Conservation (phyloP, 2,888 invertebrate species). For the Xanthia togata region DNA sequence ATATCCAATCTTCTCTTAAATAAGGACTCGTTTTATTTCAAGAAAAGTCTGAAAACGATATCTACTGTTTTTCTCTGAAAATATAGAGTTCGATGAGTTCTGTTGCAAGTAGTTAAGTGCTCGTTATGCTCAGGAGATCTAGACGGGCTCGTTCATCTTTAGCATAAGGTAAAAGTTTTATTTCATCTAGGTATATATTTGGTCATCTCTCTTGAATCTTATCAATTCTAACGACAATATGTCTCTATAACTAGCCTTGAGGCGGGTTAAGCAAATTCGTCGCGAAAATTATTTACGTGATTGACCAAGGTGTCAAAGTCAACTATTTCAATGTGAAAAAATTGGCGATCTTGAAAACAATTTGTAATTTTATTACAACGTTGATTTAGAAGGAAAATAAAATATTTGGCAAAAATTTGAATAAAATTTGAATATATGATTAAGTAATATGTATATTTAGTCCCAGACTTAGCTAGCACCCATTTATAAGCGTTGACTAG, state of each 20-base stretch:
- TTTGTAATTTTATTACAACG: too few relatives aligned
- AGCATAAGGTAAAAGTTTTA: background rate
- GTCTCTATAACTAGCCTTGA: constrained; percentile 14
- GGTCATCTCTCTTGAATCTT: background rate
- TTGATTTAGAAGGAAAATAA: background rate
- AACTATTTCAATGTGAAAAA: constrained; percentile 29
- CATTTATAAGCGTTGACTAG: background rate
- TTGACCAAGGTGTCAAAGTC: constrained; percentile 51
- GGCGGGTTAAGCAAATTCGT: constrained; percentile 27
- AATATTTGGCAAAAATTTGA: background rate
- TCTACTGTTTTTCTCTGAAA: background rate
- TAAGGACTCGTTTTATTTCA: background rate
- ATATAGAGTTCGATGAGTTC: background rate
- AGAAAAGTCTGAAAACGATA: background rate
- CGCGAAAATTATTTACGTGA: constrained; percentile 48
- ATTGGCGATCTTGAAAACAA: background rate
- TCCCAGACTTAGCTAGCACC: background rate
- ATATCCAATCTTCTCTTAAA: background rate
- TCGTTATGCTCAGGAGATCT: background rate
- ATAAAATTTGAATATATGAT: background rate
- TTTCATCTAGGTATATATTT: background rate
- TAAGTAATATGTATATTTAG: too few relatives aligned
- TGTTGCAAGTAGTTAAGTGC: background rate
- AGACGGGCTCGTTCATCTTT: background rate
- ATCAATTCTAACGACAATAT: background rate